Evolutionary conservation across 2,797 vertebrate species (phyloP).

Genomic region (Bryconaethiops microstoma): DNA sequence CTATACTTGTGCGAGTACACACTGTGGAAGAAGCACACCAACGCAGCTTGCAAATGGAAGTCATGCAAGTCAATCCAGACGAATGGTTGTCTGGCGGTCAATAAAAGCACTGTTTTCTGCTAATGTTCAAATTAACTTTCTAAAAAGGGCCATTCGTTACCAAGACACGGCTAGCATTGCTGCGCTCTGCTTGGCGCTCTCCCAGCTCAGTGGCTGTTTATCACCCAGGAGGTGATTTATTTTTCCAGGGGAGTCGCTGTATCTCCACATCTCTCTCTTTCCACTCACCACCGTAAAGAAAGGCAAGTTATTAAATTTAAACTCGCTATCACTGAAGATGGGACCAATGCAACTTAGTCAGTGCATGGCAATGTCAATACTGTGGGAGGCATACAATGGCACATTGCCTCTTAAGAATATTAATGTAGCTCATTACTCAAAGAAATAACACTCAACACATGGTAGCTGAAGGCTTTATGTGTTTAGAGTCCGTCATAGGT

Average conservation of each 20-base stretch:
- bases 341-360: slow-evolving; percentile 54
- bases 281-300: slow-evolving; percentile 44
- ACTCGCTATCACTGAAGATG: slow-evolving; percentile 41
- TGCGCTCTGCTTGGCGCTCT: slow-evolving; percentile 18
- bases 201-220: slow-evolving; percentile 22
- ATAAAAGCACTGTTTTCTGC: slow-evolving; percentile 34
- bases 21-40: not conserved
- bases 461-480: slow-evolving; percentile 39
- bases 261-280: slow-evolving; percentile 42
- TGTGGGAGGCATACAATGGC: slow-evolving; percentile 53
- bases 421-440: slow-evolving; percentile 65
- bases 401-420: slow-evolving; percentile 67
- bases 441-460: slow-evolving; percentile 54
- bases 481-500: slow-evolving; percentile 64
- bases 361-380: slow-evolving; percentile 50
- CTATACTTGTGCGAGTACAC: not conserved
- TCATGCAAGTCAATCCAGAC: slow-evolving; percentile 20
- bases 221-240: slow-evolving; percentile 42
- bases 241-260: slow-evolving; percentile 36
- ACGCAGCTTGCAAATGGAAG: slow-evolving; percentile 27
- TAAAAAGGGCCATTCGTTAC: slow-evolving; percentile 45
- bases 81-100: slow-evolving; percentile 35
- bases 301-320: slow-evolving; percentile 54
- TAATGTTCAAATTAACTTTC: slow-evolving; percentile 54
- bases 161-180: slow-evolving; percentile 25